phyloP scores from a whole-genome alignment of 2,113 vertebrate genomes.

The Eptatretus burgeri region DNA sequence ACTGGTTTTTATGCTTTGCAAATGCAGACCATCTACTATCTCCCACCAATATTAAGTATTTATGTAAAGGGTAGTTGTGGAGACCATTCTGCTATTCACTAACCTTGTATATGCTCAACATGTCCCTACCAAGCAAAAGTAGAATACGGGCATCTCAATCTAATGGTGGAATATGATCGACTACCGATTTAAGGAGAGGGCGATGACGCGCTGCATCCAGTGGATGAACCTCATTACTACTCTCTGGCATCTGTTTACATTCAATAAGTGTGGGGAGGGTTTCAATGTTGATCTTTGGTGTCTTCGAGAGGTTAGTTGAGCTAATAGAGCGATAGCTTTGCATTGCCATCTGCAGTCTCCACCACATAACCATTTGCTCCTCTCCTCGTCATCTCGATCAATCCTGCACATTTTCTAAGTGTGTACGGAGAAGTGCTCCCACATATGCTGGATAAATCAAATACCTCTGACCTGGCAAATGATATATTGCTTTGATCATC shows the following conservation, averaged over 20 bases:
- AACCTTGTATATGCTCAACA: background rate
- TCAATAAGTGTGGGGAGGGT: background rate
- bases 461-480: background rate
- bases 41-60: no score
- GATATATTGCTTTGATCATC: background rate
- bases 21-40: no score
- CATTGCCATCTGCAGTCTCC: background rate
- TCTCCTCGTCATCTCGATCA: background rate
- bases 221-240: background rate
- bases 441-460: background rate
- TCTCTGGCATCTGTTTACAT: background rate
- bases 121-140: background rate
- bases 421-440: background rate
- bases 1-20: background rate
- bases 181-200: background rate
- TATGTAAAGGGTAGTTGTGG: background rate
- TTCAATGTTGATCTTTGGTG: no score
- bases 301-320: no score
- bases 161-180: background rate
- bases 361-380: background rate
- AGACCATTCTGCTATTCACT: background rate
- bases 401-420: background rate
- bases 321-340: slow-evolving; percentile 4
- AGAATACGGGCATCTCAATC: background rate
- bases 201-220: background rate